phyloP scores from a whole-genome alignment of 2,888 invertebrate species.

The Synergus laeviventris region DNA sequence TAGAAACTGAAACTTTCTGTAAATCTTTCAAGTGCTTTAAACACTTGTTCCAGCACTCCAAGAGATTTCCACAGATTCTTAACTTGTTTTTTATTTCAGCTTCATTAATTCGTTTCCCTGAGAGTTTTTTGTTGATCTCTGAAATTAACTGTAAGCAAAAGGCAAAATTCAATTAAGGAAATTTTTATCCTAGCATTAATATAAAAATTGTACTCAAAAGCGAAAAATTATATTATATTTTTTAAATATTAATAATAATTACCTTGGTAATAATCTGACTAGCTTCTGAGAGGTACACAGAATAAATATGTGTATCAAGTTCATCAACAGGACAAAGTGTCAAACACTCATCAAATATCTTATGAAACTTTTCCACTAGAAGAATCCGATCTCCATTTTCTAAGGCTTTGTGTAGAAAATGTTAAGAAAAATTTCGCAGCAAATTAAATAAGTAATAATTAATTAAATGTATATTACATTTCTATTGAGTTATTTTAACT shows the following conservation, averaged over 20 bases:
- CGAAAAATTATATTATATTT: neutral
- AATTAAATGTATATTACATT: too few relatives aligned
- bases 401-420: slow-evolving; percentile 42
- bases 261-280: slow-evolving; percentile 56
- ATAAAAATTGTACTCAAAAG: neutral
- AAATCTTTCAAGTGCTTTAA: slow-evolving; percentile 59
- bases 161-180: slow-evolving; percentile 22
- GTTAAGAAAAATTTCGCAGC: slow-evolving; percentile 1
- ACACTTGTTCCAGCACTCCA: slow-evolving; percentile 66
- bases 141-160: slow-evolving; percentile 52
- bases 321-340: slow-evolving; percentile 44
- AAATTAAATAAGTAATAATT: neutral
- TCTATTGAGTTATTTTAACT: too few relatives aligned
- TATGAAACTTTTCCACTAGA: slow-evolving; percentile 31
- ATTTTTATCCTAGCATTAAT: neutral
- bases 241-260: slow-evolving; percentile 35
- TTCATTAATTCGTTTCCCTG: slow-evolving; percentile 39
- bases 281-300: slow-evolving; percentile 48
- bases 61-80: slow-evolving; percentile 52
- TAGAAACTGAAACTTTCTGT: slow-evolving; percentile 53
- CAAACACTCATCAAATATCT: slow-evolving; percentile 44
- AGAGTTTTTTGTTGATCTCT: slow-evolving; percentile 47
- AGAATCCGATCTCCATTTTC: slow-evolving; percentile 43
- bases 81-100: slow-evolving; percentile 54
- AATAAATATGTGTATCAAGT: slow-evolving; percentile 59